Evolutionary conservation across 2,113 vertebrate species (phyloP), one percentile per base, ranked within the genome.

Genomic region (Austrofundulus limnaeus): DNA sequence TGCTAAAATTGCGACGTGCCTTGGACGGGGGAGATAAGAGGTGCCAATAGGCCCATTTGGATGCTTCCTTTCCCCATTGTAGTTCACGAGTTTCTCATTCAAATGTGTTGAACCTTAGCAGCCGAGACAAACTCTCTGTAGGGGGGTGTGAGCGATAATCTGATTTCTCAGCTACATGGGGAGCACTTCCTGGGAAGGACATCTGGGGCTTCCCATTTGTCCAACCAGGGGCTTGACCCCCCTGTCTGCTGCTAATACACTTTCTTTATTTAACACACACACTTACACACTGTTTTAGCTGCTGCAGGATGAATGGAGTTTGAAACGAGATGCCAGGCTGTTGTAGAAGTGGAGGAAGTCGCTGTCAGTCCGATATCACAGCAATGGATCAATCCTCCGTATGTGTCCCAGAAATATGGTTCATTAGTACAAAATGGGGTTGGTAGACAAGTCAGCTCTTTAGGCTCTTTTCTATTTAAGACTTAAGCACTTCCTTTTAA

Each of bases 121-220:
- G 37, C 50, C 41, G 48, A 65, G 15, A 49, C 78, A 66, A 70
- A 60, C 70, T 66, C 78, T 66, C 71, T 17, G 77, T 62, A 21
- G 72, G 77, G 86, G 7, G 75, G 80, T 75, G 85, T 4, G 14
- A 57, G 69, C 50, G 87, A 82, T 65, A 81, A 93, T 90, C 85
- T 80, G 72, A 91, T 91, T 89, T 87, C 54, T 70, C 82, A 92
- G 85, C 82, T 90, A 71, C 84, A 69, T 11, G 53, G 75, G 75
- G 75, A 73, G 80, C 69, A 84, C 85, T 91, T 92, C 87, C 92
- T 92, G 86, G 80, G 86, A 87, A 84, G 71, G 75, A 75, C 50
- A 49, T 47, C 65, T 16, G 77, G 66, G 75, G 79, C 77, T 74
- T 81, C 75, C 84, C 78, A 85, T 87, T 79, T 85, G 83, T 85